These are phyloP conservation scores for Chymomyza costata DNA, from an alignment of 1,140 invertebrate species.

Conservation along the genomic window DNA sequence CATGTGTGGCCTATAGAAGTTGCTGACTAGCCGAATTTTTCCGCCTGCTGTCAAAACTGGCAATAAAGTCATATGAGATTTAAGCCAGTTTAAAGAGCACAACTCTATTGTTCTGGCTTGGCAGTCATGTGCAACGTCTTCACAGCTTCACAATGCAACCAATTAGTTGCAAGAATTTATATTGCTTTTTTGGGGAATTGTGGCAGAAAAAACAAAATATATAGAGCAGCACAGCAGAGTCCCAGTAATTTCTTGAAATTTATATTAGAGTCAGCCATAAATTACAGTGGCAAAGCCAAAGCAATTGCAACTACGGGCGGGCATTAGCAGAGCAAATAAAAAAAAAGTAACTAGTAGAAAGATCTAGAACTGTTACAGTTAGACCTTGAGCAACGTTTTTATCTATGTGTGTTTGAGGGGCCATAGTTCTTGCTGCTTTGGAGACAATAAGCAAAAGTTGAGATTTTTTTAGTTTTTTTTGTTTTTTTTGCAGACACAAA, in stretches of 20 bases:
- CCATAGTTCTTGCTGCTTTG: no score
- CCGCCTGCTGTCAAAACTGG: background rate
- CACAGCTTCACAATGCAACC: no score
- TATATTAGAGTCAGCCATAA: constrained; percentile 63
- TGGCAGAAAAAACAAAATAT: constrained; percentile 1
- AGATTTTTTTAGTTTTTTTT: constrained; percentile 16
- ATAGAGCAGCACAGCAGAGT: constrained; percentile 6
- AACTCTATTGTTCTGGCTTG: no score
- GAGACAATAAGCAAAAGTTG: constrained; percentile 55
- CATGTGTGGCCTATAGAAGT: constrained; percentile 31
- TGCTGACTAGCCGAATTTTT: no score
- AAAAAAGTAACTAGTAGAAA: no score
- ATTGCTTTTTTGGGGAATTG: constrained; percentile 46
- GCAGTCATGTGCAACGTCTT: no score
- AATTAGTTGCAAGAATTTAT: constrained; percentile 68
- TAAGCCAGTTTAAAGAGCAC: constrained; percentile 12
- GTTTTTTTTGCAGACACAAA: no score
- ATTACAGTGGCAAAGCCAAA: constrained; percentile 38
- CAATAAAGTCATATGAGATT: constrained; percentile 13
- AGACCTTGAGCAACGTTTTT: no score
- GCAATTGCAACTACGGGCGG: background rate
- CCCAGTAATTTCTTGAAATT: constrained; percentile 60
- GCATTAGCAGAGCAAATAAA: constrained; percentile 15
- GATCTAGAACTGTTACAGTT: no score
- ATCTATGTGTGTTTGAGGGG: no score